phyloP scores from a whole-genome alignment of 2,888 invertebrate species.

The Altica lythri region DNA sequence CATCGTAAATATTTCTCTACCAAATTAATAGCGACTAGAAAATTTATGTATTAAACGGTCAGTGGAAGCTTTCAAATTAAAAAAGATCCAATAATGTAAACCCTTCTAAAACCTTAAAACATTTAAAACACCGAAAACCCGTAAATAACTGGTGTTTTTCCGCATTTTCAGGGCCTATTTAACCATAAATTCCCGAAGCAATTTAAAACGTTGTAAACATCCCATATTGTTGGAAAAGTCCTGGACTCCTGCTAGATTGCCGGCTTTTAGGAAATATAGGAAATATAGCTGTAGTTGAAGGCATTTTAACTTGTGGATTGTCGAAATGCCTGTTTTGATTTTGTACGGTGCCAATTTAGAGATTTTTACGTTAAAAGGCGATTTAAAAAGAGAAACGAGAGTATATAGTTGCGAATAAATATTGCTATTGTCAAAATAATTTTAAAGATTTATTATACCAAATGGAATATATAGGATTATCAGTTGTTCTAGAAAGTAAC shows the following conservation, averaged over 20 bases:
- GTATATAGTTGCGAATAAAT: too few species aligned
- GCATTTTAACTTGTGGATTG: constrained; percentile 7
- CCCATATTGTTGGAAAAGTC: constrained; percentile 11
- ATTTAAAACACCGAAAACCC: background rate
- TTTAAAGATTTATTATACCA: too few species aligned
- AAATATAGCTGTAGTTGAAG: background rate
- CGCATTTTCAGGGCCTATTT: constrained; percentile 8
- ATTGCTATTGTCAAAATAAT: too few species aligned
- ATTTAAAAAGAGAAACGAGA: too few species aligned
- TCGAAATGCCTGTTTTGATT: constrained; percentile 5
- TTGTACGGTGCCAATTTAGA: constrained; percentile 4
- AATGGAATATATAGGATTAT: too few species aligned
- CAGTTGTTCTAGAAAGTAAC: too few species aligned
- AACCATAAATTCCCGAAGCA: constrained; percentile 10
- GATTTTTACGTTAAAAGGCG: too few species aligned
- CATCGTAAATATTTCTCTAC: too few species aligned
- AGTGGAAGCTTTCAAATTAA: too few species aligned
- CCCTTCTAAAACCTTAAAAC: background rate
- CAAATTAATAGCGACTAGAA: too few species aligned
- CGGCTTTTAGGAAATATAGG: constrained; percentile 3
- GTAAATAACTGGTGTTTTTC: constrained; percentile 10
- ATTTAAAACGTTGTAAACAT: constrained; percentile 16
- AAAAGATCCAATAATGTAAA: too few species aligned
- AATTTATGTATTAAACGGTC: too few species aligned
- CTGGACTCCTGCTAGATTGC: background rate